Evolutionary conservation across 2,888 invertebrate species (phyloP).

Genomic region (Scelioninae gen. 1): DNA sequence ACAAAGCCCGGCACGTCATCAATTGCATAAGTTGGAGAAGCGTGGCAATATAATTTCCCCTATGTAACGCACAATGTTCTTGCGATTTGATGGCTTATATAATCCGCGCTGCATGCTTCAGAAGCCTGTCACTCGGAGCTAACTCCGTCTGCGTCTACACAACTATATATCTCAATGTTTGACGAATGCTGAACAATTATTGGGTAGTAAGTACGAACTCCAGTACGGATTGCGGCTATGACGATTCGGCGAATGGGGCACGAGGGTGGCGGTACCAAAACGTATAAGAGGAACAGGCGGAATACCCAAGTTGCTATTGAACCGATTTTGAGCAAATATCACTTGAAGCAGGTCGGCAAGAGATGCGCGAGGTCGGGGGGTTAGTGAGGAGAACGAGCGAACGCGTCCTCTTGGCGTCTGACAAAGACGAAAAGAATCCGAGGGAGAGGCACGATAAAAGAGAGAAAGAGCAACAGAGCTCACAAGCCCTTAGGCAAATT

Average conservation of each 20-base stretch:
- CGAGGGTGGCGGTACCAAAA: constrained; percentile 75
- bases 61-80: constrained; percentile 56
- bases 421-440: constrained; percentile 70
- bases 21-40: constrained; percentile 48
- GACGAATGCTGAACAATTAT: constrained; percentile 76
- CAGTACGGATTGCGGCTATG: constrained; percentile 72
- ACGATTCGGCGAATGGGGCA: constrained; percentile 70
- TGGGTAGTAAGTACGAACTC: constrained; percentile 74
- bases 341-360: constrained; percentile 81
- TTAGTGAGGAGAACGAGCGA: constrained; percentile 71
- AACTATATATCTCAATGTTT: constrained; percentile 74
- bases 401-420: constrained; percentile 62
- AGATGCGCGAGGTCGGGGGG: constrained; percentile 71
- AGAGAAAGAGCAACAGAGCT: constrained; percentile 76
- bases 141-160: constrained; percentile 62
- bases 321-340: constrained; percentile 84
- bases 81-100: constrained; percentile 61
- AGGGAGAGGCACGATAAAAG: constrained; percentile 67
- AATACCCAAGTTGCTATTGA: constrained; percentile 84
- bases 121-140: constrained; percentile 65
- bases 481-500: constrained; percentile 85
- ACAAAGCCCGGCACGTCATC: constrained; percentile 49
- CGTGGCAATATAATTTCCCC: constrained; percentile 64
- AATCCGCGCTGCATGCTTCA: constrained; percentile 59
- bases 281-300: constrained; percentile 82